Percentiles rank a stretch among this genome's conserved stretches.
Evolutionary conservation across 2,888 invertebrate genomes (phyloP).

Genomic region (Erebia palarica): DNA sequence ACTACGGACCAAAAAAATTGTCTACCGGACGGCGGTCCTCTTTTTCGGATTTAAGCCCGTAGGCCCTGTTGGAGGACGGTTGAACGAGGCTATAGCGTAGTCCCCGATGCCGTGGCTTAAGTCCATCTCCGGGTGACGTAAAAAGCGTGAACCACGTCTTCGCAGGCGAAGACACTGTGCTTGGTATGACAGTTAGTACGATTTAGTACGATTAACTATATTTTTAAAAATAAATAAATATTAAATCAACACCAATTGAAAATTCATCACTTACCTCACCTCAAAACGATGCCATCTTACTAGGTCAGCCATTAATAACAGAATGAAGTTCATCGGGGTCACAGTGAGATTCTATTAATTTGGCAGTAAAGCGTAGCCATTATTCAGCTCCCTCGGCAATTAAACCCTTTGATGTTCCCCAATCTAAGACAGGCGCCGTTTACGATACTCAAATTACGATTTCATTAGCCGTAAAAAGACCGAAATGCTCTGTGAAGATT

Average conservation of each 20-base stretch:
- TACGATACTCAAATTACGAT: constrained; percentile 75
- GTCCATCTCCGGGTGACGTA: too few relatives aligned
- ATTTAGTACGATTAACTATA: too few relatives aligned
- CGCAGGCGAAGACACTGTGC: too few relatives aligned
- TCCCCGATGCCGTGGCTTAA: too few relatives aligned
- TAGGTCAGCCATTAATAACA: constrained; percentile 57
- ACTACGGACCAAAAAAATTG: too few relatives aligned
- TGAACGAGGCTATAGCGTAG: too few relatives aligned
- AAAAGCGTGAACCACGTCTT: too few relatives aligned
- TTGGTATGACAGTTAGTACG: too few relatives aligned
- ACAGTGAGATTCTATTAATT: constrained; percentile 77
- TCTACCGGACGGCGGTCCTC: too few relatives aligned
- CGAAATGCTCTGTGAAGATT: constrained; percentile 42
- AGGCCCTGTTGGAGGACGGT: too few relatives aligned
- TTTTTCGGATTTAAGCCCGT: too few relatives aligned
- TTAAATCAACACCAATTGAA: neutral
- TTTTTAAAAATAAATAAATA: neutral
- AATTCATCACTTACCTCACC: neutral
- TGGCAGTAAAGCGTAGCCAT: constrained; percentile 74
- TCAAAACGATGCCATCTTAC: constrained; percentile 8
- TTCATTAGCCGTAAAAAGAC: constrained; percentile 72
- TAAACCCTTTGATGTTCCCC: constrained; percentile 78
- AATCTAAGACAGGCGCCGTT: constrained; percentile 76
- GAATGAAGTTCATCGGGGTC: constrained; percentile 60
- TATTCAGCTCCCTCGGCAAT: constrained; percentile 76